These are phyloP conservation scores for Uloborus plumipes DNA, from an alignment of 2,888 invertebrate genomes.

Conservation along the genomic window DNA sequence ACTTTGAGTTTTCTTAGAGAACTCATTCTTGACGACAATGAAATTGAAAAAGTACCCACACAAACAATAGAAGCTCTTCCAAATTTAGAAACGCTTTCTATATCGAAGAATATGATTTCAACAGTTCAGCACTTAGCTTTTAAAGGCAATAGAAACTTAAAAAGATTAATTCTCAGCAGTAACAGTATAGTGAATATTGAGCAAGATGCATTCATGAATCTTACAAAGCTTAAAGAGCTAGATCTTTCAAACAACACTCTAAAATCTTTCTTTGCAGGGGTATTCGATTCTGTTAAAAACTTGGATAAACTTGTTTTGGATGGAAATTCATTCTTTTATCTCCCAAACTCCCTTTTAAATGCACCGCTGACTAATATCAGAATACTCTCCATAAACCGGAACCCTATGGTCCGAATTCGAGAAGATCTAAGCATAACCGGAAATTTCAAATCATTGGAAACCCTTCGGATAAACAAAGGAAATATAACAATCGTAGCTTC, in stretches of 20 bases:
- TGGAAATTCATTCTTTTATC: slow-evolving; percentile 67
- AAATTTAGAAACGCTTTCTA: slow-evolving; percentile 52
- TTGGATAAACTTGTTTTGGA: slow-evolving; percentile 65
- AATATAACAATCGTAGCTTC: slow-evolving; percentile 67
- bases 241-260: slow-evolving; percentile 56
- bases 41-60: slow-evolving; percentile 45
- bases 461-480: slow-evolving; percentile 60
- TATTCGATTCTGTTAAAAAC: slow-evolving; percentile 53
- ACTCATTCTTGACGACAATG: slow-evolving; percentile 53
- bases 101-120: slow-evolving; percentile 43
- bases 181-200: slow-evolving; percentile 56
- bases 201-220: slow-evolving; percentile 58
- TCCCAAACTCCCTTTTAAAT: slow-evolving; percentile 67
- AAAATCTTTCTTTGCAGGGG: slow-evolving; percentile 40
- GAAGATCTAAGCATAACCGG: slow-evolving; percentile 66
- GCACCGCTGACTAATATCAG: slow-evolving; percentile 63
- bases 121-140: slow-evolving; percentile 34
- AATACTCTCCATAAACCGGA: slow-evolving; percentile 64
- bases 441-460: slow-evolving; percentile 55
- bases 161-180: slow-evolving; percentile 40
- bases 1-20: slow-evolving; percentile 51
- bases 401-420: slow-evolving; percentile 66
- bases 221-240: slow-evolving; percentile 48
- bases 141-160: slow-evolving; percentile 48
- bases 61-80: slow-evolving; percentile 30